Evolutionary conservation across 2,888 invertebrate species (phyloP).

Genomic region (Heliconius cydno): DNA sequence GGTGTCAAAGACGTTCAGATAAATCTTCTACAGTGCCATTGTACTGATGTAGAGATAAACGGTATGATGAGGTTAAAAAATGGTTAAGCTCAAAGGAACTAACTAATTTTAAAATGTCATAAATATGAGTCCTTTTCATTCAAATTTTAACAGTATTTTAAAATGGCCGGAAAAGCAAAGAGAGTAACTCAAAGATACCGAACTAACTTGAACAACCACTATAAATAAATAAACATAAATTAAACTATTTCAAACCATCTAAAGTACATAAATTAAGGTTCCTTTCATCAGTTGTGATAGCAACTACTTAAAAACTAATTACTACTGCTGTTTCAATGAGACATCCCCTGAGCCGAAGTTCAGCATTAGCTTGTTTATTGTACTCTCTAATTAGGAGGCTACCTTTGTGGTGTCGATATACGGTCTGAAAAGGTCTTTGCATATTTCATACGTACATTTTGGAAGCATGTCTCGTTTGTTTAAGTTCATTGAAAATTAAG

Average conservation of each 20-base stretch:
- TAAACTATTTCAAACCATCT: neutral
- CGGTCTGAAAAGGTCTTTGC: slow-evolving; percentile 4
- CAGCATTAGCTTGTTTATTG: slow-evolving; percentile 20
- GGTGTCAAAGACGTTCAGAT: neutral
- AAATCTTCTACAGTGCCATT: neutral
- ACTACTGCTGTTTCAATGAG: neutral
- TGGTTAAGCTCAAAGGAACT: too few species aligned
- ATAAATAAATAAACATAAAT: neutral
- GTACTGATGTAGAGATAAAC: neutral
- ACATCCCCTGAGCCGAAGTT: slow-evolving; percentile 9
- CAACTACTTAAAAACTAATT: slow-evolving; percentile 18
- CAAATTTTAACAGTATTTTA: neutral
- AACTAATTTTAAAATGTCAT: too few species aligned
- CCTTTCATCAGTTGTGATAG: neutral
- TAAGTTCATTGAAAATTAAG: neutral
- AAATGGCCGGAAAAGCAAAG: neutral
- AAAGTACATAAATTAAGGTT: neutral
- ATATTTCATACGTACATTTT: neutral
- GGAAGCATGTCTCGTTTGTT: neutral
- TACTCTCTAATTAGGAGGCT: slow-evolving; percentile 10
- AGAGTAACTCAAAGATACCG: neutral
- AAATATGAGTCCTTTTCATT: too few species aligned
- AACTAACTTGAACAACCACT: neutral
- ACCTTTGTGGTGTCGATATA: slow-evolving; percentile 18
- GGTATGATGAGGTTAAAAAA: neutral